These are phyloP conservation scores for Drosophila pachea DNA, from an alignment of 1,140 invertebrate genomes.

Conservation along the genomic window DNA sequence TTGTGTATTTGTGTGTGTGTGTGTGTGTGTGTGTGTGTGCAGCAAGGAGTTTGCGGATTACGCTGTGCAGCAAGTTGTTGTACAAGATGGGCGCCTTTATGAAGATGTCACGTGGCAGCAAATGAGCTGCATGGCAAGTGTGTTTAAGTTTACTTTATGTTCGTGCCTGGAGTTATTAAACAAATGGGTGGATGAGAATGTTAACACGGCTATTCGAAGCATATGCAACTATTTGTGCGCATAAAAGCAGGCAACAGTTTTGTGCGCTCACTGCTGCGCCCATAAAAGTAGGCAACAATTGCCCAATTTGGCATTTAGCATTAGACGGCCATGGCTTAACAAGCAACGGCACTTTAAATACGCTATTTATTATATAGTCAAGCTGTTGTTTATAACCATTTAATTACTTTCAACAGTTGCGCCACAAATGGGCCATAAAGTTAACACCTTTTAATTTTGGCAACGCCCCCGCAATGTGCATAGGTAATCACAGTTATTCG, in stretches of 20 bases:
- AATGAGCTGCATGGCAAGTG: constrained; percentile 1
- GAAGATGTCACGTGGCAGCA: constrained; percentile 5
- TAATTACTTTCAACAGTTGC: constrained; percentile 26
- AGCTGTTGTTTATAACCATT: constrained; percentile 1
- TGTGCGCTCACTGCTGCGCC: background rate
- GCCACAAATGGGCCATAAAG: constrained; percentile 39
- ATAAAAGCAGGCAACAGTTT: constrained; percentile 28
- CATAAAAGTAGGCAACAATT: constrained; percentile 32
- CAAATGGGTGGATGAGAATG: background rate
- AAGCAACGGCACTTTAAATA: constrained; percentile 2
- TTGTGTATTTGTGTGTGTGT: too few species aligned
- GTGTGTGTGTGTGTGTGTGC: too few species aligned
- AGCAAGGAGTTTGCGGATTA: background rate
- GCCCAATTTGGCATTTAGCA: too few species aligned
- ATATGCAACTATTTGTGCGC: constrained; percentile 12
- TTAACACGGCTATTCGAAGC: background rate
- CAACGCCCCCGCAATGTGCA: constrained; percentile 33
- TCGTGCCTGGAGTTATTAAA: constrained; percentile 16
- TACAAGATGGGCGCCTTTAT: background rate
- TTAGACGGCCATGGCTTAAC: background rate
- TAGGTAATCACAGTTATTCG: constrained; percentile 65
- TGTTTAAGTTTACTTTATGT: constrained; percentile 1
- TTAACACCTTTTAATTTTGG: constrained; percentile 27
- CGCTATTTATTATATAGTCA: background rate
- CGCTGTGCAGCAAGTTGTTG: background rate